A percentile compares a stretch with the other conserved stretches of the same genome.
Conservation (phyloP, 2,797 vertebrate genomes). For the Loriculus beryllinus region DNA sequence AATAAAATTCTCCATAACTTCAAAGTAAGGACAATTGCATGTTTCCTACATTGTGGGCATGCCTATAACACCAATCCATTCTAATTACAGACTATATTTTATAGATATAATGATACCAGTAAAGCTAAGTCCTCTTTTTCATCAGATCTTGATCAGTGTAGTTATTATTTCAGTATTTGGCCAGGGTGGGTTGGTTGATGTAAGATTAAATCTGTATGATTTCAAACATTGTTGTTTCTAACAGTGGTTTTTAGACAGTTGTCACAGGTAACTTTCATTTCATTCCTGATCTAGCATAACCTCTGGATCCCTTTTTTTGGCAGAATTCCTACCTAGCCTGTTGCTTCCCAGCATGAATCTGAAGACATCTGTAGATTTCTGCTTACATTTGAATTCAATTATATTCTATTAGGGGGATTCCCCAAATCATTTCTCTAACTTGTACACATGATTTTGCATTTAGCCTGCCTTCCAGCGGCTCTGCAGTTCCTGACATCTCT, state of each 20-base stretch:
- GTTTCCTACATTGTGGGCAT: not conserved
- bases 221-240: not conserved
- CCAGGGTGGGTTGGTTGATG: not conserved
- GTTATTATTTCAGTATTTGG: not conserved
- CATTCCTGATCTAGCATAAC: not conserved
- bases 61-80: not conserved
- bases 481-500: not conserved
- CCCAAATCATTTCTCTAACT: not conserved
- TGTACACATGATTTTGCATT: not conserved
- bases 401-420: not conserved
- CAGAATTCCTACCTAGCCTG: not conserved
- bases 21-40: not conserved
- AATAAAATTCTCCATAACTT: not conserved
- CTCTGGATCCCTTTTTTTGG: not conserved
- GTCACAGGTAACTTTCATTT: not conserved
- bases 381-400: not conserved
- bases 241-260: not conserved
- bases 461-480: not conserved
- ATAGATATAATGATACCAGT: not conserved
- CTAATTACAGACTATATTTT: not conserved
- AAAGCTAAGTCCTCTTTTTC: not conserved
- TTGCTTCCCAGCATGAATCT: not conserved
- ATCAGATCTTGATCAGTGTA: not conserved
- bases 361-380: not conserved
- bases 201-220: not conserved